Conservation (phyloP, 2,888 invertebrate species). For the Caenorhabditis becei region DNA sequence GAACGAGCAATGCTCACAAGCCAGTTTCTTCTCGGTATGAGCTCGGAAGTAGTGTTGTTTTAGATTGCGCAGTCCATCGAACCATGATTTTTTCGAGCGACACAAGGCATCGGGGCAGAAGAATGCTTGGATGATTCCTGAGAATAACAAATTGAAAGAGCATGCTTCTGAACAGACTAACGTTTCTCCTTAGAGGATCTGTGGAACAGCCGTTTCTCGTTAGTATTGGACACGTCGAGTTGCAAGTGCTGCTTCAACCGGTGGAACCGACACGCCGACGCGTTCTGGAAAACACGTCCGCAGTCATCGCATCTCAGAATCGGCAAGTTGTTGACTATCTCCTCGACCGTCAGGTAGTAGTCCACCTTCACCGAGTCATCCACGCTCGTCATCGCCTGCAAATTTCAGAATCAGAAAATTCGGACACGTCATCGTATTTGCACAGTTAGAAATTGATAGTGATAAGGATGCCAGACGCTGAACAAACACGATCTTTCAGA, state of each 20-base stretch:
- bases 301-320: conserved; percentile 24
- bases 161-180: neutral
- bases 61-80: conserved; percentile 48
- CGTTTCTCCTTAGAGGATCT: conserved; percentile 3
- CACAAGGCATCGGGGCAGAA: conserved; percentile 56
- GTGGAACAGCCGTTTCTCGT: conserved; percentile 39
- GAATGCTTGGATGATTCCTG: conserved; percentile 21
- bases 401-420: neutral
- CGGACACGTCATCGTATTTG: neutral
- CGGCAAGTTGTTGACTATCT: conserved; percentile 20
- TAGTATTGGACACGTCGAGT: neutral
- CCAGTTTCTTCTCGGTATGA: conserved; percentile 56
- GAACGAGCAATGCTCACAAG: conserved; percentile 56
- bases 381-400: conserved; percentile 2
- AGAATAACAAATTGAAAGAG: neutral
- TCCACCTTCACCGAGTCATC: neutral
- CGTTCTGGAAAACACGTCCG: conserved; percentile 35
- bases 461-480: too few relatives aligned
- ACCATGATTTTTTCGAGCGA: conserved; percentile 15
- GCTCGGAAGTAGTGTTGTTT: conserved; percentile 57
- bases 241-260: conserved; percentile 44
- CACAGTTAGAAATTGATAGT: too few relatives aligned
- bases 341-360: conserved; percentile 37
- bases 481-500: too few relatives aligned
- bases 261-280: conserved; percentile 61